Conservation (phyloP, 2,797 vertebrate genomes). For the Sebastes hubbsi region DNA sequence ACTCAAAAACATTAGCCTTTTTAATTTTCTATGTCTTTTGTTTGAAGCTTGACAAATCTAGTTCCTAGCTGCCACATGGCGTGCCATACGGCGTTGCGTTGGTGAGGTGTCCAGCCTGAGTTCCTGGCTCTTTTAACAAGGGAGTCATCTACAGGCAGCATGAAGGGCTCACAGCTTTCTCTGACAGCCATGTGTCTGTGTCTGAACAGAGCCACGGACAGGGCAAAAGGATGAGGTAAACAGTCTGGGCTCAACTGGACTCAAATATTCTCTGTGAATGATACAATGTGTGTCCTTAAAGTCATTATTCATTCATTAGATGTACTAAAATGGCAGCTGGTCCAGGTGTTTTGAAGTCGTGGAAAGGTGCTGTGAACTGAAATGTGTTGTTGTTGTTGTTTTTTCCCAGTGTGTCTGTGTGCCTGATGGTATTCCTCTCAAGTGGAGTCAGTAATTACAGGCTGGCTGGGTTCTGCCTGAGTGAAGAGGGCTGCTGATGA, state of each 20-base stretch:
- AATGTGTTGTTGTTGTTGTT: constrained; percentile 19
- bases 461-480: constrained; percentile 57
- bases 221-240: constrained; percentile 31
- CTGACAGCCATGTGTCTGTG: constrained; percentile 55
- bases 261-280: constrained; percentile 18
- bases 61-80: constrained; percentile 59
- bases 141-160: constrained; percentile 52
- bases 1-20: background rate
- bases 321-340: constrained; percentile 13
- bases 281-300: background rate
- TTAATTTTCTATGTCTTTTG: background rate
- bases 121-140: constrained; percentile 46
- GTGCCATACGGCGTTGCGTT: constrained; percentile 42
- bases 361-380: constrained; percentile 27
- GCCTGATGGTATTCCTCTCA: constrained; percentile 65
- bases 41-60: constrained; percentile 16
- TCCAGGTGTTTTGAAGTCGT: constrained; percentile 35
- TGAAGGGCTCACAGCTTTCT: constrained; percentile 52
- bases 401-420: constrained; percentile 27
- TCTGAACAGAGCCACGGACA: constrained; percentile 24
- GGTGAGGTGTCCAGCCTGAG: constrained; percentile 52
- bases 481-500: constrained; percentile 55
- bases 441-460: constrained; percentile 66
- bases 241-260: constrained; percentile 33
- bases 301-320: constrained; percentile 19